These are phyloP conservation scores for Engraulis encrasicolus DNA, from an alignment of 2,113 vertebrate species.

Conservation along the genomic window DNA sequence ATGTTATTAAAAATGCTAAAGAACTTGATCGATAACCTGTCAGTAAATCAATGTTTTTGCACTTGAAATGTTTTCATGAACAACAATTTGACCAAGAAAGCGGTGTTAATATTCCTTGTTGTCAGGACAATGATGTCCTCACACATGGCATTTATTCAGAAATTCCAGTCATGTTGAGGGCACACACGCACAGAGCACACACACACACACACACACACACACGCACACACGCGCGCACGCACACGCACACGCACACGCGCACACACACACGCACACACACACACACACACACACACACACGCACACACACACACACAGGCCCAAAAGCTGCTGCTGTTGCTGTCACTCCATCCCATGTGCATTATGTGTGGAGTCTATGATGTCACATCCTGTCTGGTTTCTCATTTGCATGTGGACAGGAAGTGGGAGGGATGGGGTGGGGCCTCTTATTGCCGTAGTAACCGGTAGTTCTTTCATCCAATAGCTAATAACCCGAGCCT, in stretches of 20 bases:
- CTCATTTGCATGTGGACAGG: constrained; percentile 81
- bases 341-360: constrained; percentile 80
- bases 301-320: background rate
- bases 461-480: background rate
- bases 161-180: background rate
- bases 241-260: background rate
- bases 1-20: too few species aligned
- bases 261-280: background rate
- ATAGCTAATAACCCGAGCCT: background rate
- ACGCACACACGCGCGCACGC: background rate
- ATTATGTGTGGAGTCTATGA: constrained; percentile 78
- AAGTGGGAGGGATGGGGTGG: constrained; percentile 64
- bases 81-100: too few species aligned
- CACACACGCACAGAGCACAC: background rate
- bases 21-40: too few species aligned
- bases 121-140: too few species aligned
- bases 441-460: background rate
- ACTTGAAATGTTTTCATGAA: too few species aligned
- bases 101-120: too few species aligned
- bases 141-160: background rate
- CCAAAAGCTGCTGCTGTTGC: constrained; percentile 65
- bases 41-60: too few species aligned
- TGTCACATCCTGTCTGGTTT: constrained; percentile 79
- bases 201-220: background rate
- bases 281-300: background rate